Conservation (phyloP, 2,888 invertebrate species). For the Omphaloscelis lunosa region DNA sequence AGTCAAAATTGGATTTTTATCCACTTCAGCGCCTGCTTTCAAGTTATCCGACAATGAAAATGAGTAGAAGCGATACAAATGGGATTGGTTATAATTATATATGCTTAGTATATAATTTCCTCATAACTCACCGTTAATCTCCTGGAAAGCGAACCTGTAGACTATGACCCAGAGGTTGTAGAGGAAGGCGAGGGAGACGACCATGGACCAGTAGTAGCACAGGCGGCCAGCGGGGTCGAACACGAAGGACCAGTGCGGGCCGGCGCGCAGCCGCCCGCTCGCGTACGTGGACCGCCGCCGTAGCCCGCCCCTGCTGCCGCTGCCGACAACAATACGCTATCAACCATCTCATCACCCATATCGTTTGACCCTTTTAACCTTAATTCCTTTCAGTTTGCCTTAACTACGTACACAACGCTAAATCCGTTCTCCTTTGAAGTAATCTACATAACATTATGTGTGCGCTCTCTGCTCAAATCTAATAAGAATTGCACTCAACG, state of each 20-base stretch:
- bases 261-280: conserved; percentile 92
- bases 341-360: conserved; percentile 54
- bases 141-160: conserved; percentile 99
- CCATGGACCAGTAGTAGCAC: conserved; percentile 99
- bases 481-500: conserved; percentile 64
- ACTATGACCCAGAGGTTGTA: conserved; percentile 99
- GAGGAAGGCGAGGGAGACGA: conserved; percentile 98
- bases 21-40: conserved; percentile 74
- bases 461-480: conserved; percentile 52
- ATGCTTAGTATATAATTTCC: conserved; percentile 5
- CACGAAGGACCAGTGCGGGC: conserved; percentile 97
- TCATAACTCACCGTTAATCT: conserved; percentile 95
- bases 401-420: conserved; percentile 54
- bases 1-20: conserved; percentile 82
- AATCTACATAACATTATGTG: conserved; percentile 59
- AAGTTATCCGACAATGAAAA: conserved; percentile 65
- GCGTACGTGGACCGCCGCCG: conserved; percentile 91
- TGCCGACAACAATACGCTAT: conserved; percentile 70
- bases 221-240: conserved; percentile 99
- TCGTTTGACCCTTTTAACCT: conserved; percentile 52
- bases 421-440: conserved; percentile 62
- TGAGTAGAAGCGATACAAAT: conserved; percentile 58
- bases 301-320: conserved; percentile 87
- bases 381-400: conserved; percentile 52
- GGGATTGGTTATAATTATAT: conserved; percentile 29